A percentile compares a stretch with the other conserved stretches of the same genome.
phyloP scores from a whole-genome alignment of 2,797 vertebrate genomes.

The Hippocampus kuda region DNA sequence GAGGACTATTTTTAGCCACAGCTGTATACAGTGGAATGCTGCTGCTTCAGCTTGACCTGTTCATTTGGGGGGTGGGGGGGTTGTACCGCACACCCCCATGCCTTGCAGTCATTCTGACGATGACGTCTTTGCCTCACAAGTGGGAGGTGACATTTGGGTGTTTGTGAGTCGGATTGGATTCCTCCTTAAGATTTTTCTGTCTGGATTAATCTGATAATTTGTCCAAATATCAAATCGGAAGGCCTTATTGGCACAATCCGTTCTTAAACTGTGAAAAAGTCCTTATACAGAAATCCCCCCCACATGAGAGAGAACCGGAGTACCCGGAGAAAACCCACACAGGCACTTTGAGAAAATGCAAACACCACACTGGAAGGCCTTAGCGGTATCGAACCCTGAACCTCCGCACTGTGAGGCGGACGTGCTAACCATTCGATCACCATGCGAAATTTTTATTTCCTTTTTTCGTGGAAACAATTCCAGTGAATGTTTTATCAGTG shows the following conservation, averaged over 20 bases:
- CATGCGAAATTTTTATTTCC: too few species aligned
- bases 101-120: background rate
- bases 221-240: slow-evolving; percentile 46
- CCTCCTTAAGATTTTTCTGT: slow-evolving; percentile 32
- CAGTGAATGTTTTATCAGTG: too few species aligned
- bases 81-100: slow-evolving; percentile 2
- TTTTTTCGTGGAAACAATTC: too few species aligned
- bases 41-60: slow-evolving; percentile 33
- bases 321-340: too few species aligned
- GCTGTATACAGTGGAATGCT: slow-evolving; percentile 11
- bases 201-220: slow-evolving; percentile 41
- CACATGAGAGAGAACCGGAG: too few species aligned
- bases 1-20: slow-evolving; percentile 45
- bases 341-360: too few species aligned
- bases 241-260: slow-evolving; percentile 21
- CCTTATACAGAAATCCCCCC: too few species aligned
- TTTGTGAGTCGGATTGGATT: slow-evolving; percentile 29
- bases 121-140: slow-evolving; percentile 9
- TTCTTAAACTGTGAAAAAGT: too few species aligned
- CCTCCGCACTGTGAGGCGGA: too few species aligned
- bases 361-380: too few species aligned
- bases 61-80: slow-evolving; percentile 4
- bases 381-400: too few species aligned
- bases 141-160: slow-evolving; percentile 21
- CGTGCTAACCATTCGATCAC: too few species aligned